Percentiles rank a stretch among this genome's conserved stretches.
These are phyloP conservation scores for Bursaphelenchus mucronatus DNA, from an alignment of 1,140 invertebrate genomes.

Conservation along the genomic window DNA sequence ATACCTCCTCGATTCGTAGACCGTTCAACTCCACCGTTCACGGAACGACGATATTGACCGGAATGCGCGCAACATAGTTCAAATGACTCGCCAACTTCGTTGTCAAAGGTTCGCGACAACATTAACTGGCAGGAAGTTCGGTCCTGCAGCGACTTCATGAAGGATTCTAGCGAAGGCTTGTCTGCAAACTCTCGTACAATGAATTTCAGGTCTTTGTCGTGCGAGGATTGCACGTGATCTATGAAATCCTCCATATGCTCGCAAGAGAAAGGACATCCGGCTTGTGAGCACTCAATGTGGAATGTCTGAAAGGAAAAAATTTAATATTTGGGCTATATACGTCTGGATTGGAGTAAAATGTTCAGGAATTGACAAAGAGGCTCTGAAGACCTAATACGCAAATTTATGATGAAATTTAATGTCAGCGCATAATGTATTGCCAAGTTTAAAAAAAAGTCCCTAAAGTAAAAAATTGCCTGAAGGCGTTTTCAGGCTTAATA, in stretches of 20 bases:
- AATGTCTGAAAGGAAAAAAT: not conserved
- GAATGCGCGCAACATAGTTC: conserved; percentile 11
- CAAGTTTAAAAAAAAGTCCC: not conserved
- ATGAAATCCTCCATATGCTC: conserved; percentile 16
- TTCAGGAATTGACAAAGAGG: not conserved
- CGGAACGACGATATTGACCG: conserved; percentile 1
- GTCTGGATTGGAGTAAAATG: not conserved
- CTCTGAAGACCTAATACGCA: not conserved
- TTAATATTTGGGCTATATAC: not conserved
- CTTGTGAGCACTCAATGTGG: conserved; percentile 15
- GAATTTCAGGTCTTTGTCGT: conserved; percentile 12
- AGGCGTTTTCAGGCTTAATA: not conserved
- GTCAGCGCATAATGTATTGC: not conserved
- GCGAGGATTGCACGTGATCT: conserved; percentile 12
- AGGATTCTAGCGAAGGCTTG: not conserved
- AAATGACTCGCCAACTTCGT: conserved; percentile 7
- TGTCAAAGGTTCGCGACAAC: conserved; percentile 10
- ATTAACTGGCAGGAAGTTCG: not conserved
- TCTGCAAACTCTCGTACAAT: conserved; percentile 6
- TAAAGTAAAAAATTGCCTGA: not conserved
- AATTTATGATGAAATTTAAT: not conserved
- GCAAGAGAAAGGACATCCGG: conserved; percentile 3
- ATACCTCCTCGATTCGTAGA: conserved; percentile 1
- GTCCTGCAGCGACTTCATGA: conserved; percentile 8
- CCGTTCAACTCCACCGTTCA: not conserved